Evolutionary conservation across 2,888 invertebrate genomes (phyloP), one percentile per base, ranked within the genome.

Genomic region (Heliconius erato): DNA sequence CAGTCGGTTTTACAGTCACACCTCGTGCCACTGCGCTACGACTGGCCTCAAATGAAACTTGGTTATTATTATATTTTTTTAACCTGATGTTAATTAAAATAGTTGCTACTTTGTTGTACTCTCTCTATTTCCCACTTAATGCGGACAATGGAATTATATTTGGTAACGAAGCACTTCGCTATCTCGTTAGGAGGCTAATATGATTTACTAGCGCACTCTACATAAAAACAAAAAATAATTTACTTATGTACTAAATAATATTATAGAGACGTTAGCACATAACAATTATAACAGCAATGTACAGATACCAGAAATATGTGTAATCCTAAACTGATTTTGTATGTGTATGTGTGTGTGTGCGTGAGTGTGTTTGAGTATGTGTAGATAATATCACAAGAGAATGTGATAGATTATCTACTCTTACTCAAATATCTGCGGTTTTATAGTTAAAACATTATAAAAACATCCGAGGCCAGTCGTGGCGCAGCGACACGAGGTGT

Each of bases 111-210:
- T 28, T 28, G 28, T 28, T 28, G 28, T 32, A 32, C 32, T n/a
- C n/a, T 16, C 32, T n/a, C 74, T 49, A n/a, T 59, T n/a, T 76
- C 54, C 23, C 14, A 65, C 35, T 77, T 63, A 77, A 12, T 16
- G n/a, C 76, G 63, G 40, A 65, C 63, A 77, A 77, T 63, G 35
- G 35, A 65, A 77, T 77, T 77, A 77, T 77, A 77, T 77, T 77
- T 16, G 65, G 76, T 77, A 77, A 65, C 76, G 63, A n/a, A 77
- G 76, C 76, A 77, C 76, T 77, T 40, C 76, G 65, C 49, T 28
- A 28, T 40, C 76, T 40, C 76, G 63, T 77, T 77, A 65, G n/a
- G 14, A 40, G 76, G 77, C 44, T 77, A 77, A 77, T 77, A n/a
- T 65, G 26, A 63, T 77, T 77, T 65, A 26, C 35, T 59, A 63